These are phyloP conservation scores for Yponomeuta evonymella DNA, from an alignment of 2,888 invertebrate species.

Conservation along the genomic window DNA sequence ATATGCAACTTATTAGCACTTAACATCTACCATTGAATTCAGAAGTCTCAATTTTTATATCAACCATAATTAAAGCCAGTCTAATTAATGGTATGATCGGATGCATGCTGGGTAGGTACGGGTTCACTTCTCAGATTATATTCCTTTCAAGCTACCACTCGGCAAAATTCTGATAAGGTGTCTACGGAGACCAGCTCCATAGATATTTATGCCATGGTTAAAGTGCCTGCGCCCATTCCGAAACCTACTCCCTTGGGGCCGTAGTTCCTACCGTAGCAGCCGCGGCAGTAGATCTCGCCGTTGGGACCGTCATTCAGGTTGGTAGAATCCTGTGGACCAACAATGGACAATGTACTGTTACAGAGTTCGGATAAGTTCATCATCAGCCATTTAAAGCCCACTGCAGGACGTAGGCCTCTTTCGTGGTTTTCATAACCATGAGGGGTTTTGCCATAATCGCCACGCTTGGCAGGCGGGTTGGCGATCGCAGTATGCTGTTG, in stretches of 20 bases:
- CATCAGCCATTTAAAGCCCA: too few species aligned
- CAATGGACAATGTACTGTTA: too few species aligned
- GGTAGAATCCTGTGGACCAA: slow-evolving; percentile 82
- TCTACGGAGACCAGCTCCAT: slow-evolving; percentile 70
- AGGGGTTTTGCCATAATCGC: too few species aligned
- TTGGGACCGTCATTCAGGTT: slow-evolving; percentile 94
- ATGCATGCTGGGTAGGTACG: slow-evolving; percentile 45
- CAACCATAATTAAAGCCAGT: slow-evolving; percentile 75
- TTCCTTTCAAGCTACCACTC: slow-evolving; percentile 65
- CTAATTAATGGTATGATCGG: slow-evolving; percentile 70
- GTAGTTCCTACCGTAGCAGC: slow-evolving; percentile 91
- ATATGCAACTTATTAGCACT: slow-evolving; percentile 45
- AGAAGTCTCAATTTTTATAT: slow-evolving; percentile 67
- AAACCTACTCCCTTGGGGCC: slow-evolving; percentile 94
- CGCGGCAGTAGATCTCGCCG: slow-evolving; percentile 94
- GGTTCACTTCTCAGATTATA: slow-evolving; percentile 47
- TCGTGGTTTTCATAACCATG: too few species aligned
- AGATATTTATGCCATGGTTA: slow-evolving; percentile 86
- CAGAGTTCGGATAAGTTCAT: too few species aligned
- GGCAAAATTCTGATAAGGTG: slow-evolving; percentile 28
- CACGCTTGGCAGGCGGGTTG: too few species aligned
- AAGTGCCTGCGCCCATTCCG: slow-evolving; percentile 92
- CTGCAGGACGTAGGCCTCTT: too few species aligned
- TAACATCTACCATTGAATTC: slow-evolving; percentile 37
- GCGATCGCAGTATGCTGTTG: too few species aligned